Evolutionary conservation across 2,888 invertebrate genomes (phyloP).

Genomic region (Ptilodon capucinus): DNA sequence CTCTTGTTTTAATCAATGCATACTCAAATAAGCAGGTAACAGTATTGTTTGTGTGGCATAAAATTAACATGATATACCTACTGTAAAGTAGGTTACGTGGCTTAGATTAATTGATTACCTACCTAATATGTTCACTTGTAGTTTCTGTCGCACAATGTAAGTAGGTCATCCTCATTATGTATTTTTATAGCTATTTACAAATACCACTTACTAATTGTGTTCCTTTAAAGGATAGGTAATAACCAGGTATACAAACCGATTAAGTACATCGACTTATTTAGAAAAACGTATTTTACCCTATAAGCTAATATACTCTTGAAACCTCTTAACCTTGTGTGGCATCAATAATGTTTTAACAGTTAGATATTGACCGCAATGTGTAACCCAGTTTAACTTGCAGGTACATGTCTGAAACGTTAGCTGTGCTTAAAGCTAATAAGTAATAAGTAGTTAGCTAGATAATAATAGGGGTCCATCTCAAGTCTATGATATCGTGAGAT

Average conservation of each 20-base stretch:
- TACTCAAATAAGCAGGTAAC: too few species aligned
- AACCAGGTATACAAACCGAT: background rate
- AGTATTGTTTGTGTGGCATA: too few species aligned
- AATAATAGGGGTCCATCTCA: too few species aligned
- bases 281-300: background rate
- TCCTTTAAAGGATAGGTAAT: background rate
- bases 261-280: background rate
- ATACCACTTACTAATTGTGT: background rate
- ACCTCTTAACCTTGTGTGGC: background rate
- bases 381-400: background rate
- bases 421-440: background rate
- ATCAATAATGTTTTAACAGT: background rate
- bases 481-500: too few species aligned
- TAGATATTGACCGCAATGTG: background rate
- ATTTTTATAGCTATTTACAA: too few species aligned
- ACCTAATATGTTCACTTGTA: too few species aligned
- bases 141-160: too few species aligned
- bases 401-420: background rate
- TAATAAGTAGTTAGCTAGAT: too few species aligned
- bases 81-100: too few species aligned
- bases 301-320: background rate
- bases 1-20: too few species aligned
- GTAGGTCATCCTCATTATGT: background rate
- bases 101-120: too few species aligned
- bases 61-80: too few species aligned